Conservation (phyloP, 2,888 invertebrate species). For the Cheilosia pagana region DNA sequence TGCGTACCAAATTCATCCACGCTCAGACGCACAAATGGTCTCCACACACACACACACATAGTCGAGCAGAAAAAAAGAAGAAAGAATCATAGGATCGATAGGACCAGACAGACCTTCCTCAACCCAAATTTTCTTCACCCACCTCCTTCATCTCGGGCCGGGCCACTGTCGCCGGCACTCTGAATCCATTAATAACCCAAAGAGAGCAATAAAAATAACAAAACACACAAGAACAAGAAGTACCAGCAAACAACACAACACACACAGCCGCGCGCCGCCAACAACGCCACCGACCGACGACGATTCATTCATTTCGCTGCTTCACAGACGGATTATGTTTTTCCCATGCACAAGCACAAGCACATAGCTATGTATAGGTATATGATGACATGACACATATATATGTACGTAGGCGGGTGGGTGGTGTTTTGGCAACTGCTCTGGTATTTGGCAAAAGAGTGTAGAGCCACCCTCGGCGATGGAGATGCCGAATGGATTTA, state of each 20-base stretch:
- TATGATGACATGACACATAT: background rate
- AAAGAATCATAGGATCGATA: slow-evolving; percentile 56
- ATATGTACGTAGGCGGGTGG: slow-evolving; percentile 1
- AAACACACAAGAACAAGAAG: slow-evolving; percentile 34
- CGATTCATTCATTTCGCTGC: slow-evolving; percentile 61
- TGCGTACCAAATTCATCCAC: slow-evolving; percentile 31
- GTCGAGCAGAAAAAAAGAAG: background rate
- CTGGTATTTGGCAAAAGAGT: slow-evolving; percentile 13
- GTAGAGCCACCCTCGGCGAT: slow-evolving; percentile 10
- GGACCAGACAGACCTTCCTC: slow-evolving; percentile 75
- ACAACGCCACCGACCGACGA: slow-evolving; percentile 1
- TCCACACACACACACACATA: slow-evolving; percentile 8
- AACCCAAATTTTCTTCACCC: slow-evolving; percentile 70
- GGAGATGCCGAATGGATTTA: background rate
- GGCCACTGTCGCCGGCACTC: slow-evolving; percentile 6
- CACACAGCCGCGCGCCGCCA: slow-evolving; percentile 6
- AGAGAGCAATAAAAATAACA: slow-evolving; percentile 41
- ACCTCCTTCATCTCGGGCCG: slow-evolving; percentile 40
- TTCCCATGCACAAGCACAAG: slow-evolving; percentile 16
- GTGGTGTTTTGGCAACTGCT: slow-evolving; percentile 53
- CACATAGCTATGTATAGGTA: slow-evolving; percentile 10
- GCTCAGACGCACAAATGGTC: slow-evolving; percentile 25
- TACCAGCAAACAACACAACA: slow-evolving; percentile 27
- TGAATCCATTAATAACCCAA: slow-evolving; percentile 58
- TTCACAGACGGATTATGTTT: slow-evolving; percentile 42